Conservation (phyloP, 1,140 invertebrate species). For the Drosophila athabasca region DNA sequence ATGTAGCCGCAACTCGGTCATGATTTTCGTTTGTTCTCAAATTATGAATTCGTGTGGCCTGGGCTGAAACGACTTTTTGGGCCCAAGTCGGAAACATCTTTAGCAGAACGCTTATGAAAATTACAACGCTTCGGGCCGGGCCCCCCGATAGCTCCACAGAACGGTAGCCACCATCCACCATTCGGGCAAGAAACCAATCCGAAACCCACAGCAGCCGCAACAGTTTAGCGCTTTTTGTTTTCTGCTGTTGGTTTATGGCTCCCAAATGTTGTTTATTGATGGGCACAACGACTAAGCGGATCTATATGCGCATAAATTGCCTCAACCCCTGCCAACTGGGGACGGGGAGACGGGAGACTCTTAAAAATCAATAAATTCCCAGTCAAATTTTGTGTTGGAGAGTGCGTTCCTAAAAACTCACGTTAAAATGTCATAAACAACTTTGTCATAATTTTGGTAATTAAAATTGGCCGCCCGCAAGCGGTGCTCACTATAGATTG, state of each 20-base stretch:
- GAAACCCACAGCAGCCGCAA: constrained; percentile 53
- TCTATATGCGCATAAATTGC: constrained; percentile 67
- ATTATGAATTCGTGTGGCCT: constrained; percentile 62
- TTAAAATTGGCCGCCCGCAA: constrained; percentile 77
- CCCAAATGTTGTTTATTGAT: constrained; percentile 71
- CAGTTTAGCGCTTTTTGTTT: constrained; percentile 72
- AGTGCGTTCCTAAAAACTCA: constrained; percentile 53
- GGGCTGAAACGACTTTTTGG: constrained; percentile 1
- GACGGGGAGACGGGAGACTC: constrained; percentile 60
- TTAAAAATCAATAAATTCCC: constrained; percentile 81
- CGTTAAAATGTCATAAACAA: constrained; percentile 79
- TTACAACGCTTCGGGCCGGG: constrained; percentile 55
- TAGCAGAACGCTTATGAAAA: constrained; percentile 62
- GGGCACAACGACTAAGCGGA: constrained; percentile 74
- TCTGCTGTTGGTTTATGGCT: constrained; percentile 63
- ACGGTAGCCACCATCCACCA: constrained; percentile 58
- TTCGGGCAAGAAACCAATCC: constrained; percentile 22
- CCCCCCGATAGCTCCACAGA: constrained; percentile 21
- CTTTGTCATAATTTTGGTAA: constrained; percentile 83
- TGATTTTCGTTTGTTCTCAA: constrained; percentile 62
- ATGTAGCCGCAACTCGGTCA: constrained; percentile 61
- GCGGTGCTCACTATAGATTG: constrained; percentile 15
- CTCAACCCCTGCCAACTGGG: constrained; percentile 17
- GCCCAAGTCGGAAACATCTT: constrained; percentile 16
- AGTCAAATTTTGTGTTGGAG: constrained; percentile 54